A percentile compares a stretch with the other conserved stretches of the same genome.
phyloP scores from a whole-genome alignment of 2,113 vertebrate genomes.

The Protobothrops flavoviridis region DNA sequence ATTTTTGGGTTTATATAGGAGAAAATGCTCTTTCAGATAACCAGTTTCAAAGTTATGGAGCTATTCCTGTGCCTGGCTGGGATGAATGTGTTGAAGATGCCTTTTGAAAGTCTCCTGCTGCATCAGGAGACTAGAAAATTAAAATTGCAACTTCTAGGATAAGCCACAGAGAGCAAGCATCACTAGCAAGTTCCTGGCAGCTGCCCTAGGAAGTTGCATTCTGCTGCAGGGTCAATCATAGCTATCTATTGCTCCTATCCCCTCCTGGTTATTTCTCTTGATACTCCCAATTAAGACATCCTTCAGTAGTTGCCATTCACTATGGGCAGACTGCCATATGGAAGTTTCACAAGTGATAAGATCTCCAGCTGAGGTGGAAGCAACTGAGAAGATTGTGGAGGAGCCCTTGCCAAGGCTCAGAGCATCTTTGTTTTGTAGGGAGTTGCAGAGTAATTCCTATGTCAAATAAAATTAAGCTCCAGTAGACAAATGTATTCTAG shows the following conservation, averaged over 20 bases:
- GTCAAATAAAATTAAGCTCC: conserved; percentile 45
- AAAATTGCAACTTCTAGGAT: background rate
- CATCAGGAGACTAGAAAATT: background rate
- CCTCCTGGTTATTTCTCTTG: background rate
- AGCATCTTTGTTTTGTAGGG: conserved; percentile 1
- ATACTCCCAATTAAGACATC: background rate
- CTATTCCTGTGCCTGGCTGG: background rate
- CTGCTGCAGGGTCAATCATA: background rate
- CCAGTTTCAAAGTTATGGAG: background rate
- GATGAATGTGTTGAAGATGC: background rate
- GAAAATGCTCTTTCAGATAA: background rate
- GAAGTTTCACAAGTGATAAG: background rate
- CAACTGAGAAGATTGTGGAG: fast-evolving
- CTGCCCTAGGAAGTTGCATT: background rate
- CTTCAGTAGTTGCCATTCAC: conserved; percentile 16
- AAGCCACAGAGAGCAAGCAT: background rate
- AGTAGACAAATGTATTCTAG: conserved; percentile 27
- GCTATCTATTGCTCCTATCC: background rate
- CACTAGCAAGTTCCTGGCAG: background rate
- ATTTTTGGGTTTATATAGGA: background rate
- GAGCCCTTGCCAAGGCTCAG: background rate
- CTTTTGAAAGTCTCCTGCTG: background rate
- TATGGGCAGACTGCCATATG: background rate
- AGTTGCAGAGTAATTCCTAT: background rate
- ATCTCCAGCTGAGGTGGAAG: background rate